A percentile compares a stretch with the other conserved stretches of the same genome.
Conservation (phyloP, 2,888 invertebrate genomes). For the Drosophila mettleri region DNA sequence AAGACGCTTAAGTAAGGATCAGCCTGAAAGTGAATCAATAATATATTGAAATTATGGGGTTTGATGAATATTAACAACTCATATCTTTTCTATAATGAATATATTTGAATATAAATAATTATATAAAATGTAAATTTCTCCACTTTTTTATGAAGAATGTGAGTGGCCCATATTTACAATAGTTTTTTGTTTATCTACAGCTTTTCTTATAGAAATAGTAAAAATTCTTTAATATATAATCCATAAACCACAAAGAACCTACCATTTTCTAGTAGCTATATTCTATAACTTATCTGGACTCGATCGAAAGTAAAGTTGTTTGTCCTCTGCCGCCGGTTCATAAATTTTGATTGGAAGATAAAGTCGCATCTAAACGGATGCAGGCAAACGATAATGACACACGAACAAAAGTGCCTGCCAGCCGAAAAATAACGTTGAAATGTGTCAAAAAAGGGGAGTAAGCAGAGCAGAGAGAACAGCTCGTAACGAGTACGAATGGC, state of each 20-base stretch:
- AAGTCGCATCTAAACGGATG: conserved; percentile 34
- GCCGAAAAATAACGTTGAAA: conserved; percentile 56
- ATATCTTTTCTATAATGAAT: too few species aligned
- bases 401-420: conserved; percentile 73
- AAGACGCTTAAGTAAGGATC: too few species aligned
- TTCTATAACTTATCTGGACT: conserved; percentile 30
- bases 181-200: too few species aligned
- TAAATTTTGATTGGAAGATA: conserved; percentile 52
- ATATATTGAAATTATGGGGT: too few species aligned
- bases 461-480: conserved; percentile 39
- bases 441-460: conserved; percentile 67
- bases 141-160: too few species aligned
- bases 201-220: neutral
- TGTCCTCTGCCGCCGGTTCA: conserved; percentile 52
- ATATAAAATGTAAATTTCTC: too few species aligned
- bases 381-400: conserved; percentile 70
- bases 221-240: neutral
- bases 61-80: too few species aligned
- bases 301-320: conserved; percentile 35
- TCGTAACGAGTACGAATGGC: conserved; percentile 30
- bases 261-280: neutral
- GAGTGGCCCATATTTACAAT: too few species aligned
- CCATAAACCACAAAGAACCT: neutral
- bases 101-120: too few species aligned
- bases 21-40: too few species aligned